phyloP scores from a whole-genome alignment of 2,888 invertebrate species.

The Tetropium fuscum region DNA sequence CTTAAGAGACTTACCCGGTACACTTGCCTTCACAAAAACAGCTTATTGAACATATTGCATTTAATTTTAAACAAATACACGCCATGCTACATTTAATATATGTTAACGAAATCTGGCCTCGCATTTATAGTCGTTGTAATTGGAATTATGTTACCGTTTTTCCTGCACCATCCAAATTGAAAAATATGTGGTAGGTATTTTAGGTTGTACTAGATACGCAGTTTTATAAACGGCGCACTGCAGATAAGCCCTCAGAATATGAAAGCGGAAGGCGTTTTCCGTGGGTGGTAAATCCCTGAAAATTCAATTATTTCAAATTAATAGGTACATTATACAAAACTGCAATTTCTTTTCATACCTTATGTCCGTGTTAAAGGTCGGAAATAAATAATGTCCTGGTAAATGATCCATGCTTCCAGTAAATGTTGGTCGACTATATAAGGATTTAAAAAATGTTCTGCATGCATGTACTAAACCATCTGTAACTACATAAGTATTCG shows the following conservation, averaged over 20 bases:
- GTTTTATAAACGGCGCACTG: not conserved
- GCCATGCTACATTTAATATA: too few relatives aligned
- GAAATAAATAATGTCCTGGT: not conserved
- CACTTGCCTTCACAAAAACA: too few relatives aligned
- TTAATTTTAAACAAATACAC: too few relatives aligned
- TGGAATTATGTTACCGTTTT: not conserved
- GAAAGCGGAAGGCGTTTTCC: not conserved
- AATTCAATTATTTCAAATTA: not conserved
- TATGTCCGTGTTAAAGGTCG: not conserved
- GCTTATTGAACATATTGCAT: too few relatives aligned
- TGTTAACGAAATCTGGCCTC: not conserved
- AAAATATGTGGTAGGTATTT: too few relatives aligned
- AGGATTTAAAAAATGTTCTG: not conserved
- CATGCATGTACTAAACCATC: not conserved
- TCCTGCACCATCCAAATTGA: not conserved
- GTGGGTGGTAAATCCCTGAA: too few relatives aligned
- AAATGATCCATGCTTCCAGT: not conserved
- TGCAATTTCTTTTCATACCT: not conserved
- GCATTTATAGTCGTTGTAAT: too few relatives aligned
- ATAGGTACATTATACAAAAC: not conserved
- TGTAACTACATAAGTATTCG: too few relatives aligned
- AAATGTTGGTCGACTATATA: not conserved
- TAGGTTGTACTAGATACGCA: too few relatives aligned
- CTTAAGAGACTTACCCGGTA: too few relatives aligned
- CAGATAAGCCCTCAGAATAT: not conserved